phyloP scores from a whole-genome alignment of 2,797 vertebrate genomes.

The Pelobates cultripes region DNA sequence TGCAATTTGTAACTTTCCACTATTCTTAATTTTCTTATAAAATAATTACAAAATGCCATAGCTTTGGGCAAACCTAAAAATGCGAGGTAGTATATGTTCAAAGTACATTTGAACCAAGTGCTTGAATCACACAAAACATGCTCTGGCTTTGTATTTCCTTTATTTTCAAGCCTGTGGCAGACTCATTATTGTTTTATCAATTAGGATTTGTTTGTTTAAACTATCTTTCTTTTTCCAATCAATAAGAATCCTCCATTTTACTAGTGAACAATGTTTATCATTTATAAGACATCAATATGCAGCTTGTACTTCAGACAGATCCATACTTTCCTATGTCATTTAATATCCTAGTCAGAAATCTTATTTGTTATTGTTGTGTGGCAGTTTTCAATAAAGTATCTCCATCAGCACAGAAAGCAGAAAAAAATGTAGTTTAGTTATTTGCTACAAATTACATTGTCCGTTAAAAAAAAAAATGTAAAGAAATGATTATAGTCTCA shows the following conservation, averaged over 20 bases:
- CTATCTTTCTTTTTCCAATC: conserved; percentile 10
- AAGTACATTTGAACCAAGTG: background rate
- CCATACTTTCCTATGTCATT: background rate
- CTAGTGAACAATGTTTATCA: conserved; percentile 7
- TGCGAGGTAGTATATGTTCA: background rate
- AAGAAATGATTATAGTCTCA: too few species aligned
- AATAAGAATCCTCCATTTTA: conserved; percentile 1
- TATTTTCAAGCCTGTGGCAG: background rate
- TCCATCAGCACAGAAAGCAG: too few species aligned
- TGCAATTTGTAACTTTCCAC: too few species aligned
- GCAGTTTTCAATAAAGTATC: too few species aligned
- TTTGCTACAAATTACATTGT: too few species aligned
- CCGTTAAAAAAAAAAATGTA: too few species aligned
- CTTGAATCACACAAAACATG: background rate
- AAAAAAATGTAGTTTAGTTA: too few species aligned
- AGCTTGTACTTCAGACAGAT: background rate
- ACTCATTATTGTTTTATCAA: conserved; percentile 28
- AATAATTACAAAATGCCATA: too few species aligned
- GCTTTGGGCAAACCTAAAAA: too few species aligned
- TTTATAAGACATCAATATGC: conserved; percentile 21
- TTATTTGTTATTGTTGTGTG: too few species aligned
- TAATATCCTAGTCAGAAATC: background rate
- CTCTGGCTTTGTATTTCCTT: conserved; percentile 2
- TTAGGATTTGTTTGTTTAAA: conserved; percentile 17
- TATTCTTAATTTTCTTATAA: too few species aligned